Base-by-base conservation (phyloP, 2,797 vertebrate species). In the Thaleichthys pacificus region DNA sequence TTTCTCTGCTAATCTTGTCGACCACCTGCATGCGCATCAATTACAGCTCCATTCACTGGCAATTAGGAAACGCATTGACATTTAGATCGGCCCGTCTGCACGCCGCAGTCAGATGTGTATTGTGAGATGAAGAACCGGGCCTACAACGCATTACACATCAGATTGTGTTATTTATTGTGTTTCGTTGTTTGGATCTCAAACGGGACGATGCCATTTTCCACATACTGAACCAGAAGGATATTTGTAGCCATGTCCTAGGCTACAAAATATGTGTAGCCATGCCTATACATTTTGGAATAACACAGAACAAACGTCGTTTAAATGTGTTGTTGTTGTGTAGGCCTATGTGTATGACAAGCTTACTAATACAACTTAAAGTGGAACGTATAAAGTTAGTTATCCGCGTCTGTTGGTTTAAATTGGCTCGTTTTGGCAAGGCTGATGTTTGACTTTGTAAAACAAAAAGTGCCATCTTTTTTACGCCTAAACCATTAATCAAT, bases 11-110 rank as follows among this genome's bases (percentile, higher is more conserved):
- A 92, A 93, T 92, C 91, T 89, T 79, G 82, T 82, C 75, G 91
- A 87, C 92, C 91, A 88, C 92, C 91, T 81, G 88, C 88, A 69
- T 87, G 89, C 85, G 87, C 89, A 88, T 92, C 93, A 89, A 91
- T 93, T 93, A 92, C 91, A 86, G 83, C 71, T 77, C 84, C 88
- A 90, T 91, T 93, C 89, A 91, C 68, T 71, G 68, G 76, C 84
- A 88, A 88, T 93, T 91, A 93, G 86, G 82, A 78, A 22, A 86
- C 75, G 85, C 90, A 88, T 94, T 93, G 87, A 92, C 83, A 93
- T 94, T 90, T 86, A 93, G 88, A 74, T 86, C 78, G 84, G 72
- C 79, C 92, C 79, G 92, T 93, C 92, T 93, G 92, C 87, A 63
- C 28, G 65, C 61, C 77, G 67, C 35, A 72, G 78, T 61, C 70